Evolutionary conservation across 1,140 invertebrate genomes (phyloP).

Genomic region (Neotoxoptera formosana): DNA sequence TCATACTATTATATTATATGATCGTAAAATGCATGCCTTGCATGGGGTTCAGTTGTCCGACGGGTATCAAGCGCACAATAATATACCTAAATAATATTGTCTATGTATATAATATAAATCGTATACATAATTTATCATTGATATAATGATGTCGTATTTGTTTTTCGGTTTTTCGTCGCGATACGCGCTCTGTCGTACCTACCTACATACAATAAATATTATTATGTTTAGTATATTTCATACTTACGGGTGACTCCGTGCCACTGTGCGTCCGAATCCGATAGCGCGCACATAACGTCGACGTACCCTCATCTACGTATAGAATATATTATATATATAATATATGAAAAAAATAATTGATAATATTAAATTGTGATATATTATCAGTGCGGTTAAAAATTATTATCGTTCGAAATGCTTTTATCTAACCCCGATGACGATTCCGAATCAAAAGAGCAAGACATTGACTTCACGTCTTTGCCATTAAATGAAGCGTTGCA

Average conservation of each 20-base stretch:
- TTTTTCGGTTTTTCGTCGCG: background rate
- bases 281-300: background rate
- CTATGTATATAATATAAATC: background rate
- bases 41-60: background rate
- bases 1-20: too few relatives aligned
- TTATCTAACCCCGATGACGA: background rate
- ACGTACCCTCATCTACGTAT: background rate
- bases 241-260: background rate
- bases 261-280: background rate
- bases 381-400: background rate
- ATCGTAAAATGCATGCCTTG: too few relatives aligned
- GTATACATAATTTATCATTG: background rate
- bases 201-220: background rate
- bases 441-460: background rate
- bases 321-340: too few relatives aligned
- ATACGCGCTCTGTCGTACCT: background rate
- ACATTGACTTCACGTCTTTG: conserved; percentile 45
- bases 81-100: background rate
- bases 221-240: background rate
- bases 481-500: conserved; percentile 46
- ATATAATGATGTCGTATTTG: background rate
- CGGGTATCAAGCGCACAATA: background rate
- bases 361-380: background rate
- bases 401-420: background rate
- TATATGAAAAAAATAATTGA: background rate